Evolutionary conservation across 2,797 vertebrate species (phyloP).

Genomic region (Cirrhinus molitorella): DNA sequence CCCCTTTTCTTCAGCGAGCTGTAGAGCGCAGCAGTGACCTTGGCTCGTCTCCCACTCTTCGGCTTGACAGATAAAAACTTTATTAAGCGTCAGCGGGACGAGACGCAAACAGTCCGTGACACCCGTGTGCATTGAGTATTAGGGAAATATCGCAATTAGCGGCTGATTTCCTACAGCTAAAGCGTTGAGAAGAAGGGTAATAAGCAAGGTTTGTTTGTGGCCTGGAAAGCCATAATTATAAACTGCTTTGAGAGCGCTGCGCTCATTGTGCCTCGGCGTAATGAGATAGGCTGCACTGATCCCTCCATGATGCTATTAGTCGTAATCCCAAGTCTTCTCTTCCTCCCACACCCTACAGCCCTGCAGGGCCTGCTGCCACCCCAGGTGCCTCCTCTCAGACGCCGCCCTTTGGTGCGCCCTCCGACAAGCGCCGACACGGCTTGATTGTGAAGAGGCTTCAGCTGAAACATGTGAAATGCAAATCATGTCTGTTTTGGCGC

Average conservation of each 20-base stretch:
- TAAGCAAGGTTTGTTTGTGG: conserved; percentile 77
- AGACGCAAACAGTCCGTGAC: conserved; percentile 71
- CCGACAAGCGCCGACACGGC: conserved; percentile 33
- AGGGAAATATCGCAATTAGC: conserved; percentile 78
- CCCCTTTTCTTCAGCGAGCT: conserved; percentile 54
- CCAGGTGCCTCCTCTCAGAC: conserved; percentile 69
- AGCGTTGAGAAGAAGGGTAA: conserved; percentile 66
- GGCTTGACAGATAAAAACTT: conserved; percentile 76
- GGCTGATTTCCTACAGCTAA: conserved; percentile 65
- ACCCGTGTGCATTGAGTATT: conserved; percentile 65
- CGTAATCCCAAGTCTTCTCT: conserved; percentile 71
- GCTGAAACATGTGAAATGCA: conserved; percentile 50
- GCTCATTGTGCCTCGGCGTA: conserved; percentile 73
- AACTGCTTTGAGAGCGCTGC: conserved; percentile 74
- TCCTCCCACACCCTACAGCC: conserved; percentile 53
- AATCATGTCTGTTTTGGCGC: conserved; percentile 27
- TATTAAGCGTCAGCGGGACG: conserved; percentile 73
- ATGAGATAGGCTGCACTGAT: conserved; percentile 77
- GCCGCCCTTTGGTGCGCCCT: conserved; percentile 64
- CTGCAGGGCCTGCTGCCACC: conserved; percentile 64
- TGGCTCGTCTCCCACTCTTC: conserved; percentile 67
- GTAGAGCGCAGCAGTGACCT: conserved; percentile 70
- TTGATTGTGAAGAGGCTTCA: conserved; percentile 55
- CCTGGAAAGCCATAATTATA: conserved; percentile 74
- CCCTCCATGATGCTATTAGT: conserved; percentile 75